phyloP scores from a whole-genome alignment of 2,888 invertebrate genomes.

The Hartigia nigra region DNA sequence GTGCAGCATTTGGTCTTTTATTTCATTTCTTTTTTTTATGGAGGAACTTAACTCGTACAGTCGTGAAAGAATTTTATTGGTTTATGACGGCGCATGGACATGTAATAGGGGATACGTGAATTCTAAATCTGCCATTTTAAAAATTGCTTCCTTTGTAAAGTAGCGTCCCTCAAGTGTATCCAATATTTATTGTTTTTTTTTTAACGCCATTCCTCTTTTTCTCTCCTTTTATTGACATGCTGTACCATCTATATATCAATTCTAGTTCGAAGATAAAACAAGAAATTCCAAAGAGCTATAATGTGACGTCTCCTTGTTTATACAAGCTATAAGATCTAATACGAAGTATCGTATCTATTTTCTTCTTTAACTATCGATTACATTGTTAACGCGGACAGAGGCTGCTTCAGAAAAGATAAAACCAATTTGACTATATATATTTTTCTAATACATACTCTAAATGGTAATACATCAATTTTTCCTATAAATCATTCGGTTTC shows the following conservation, averaged over 20 bases:
- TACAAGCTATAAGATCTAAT: background rate
- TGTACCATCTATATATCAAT: background rate
- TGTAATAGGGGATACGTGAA: background rate
- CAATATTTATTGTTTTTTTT: background rate
- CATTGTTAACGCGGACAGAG: too few species aligned
- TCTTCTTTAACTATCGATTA: background rate
- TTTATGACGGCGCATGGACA: background rate
- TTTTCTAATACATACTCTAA: too few species aligned
- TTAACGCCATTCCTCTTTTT: background rate
- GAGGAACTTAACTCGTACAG: background rate
- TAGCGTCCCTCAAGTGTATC: background rate
- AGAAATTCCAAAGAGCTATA: background rate
- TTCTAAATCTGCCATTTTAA: background rate
- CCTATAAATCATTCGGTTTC: too few species aligned
- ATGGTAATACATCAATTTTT: too few species aligned
- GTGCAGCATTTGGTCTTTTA: background rate
- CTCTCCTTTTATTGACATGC: background rate
- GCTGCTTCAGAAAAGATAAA: too few species aligned
- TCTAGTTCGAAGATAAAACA: background rate
- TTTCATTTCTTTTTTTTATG: background rate
- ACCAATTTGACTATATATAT: too few species aligned
- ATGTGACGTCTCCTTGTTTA: background rate
- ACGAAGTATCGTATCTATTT: background rate
- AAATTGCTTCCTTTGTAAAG: background rate
- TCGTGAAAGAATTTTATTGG: background rate